Evolutionary conservation across 2,888 invertebrate species (phyloP), one percentile per base, ranked within the genome.

Genomic region (Crioceris asparagi): DNA sequence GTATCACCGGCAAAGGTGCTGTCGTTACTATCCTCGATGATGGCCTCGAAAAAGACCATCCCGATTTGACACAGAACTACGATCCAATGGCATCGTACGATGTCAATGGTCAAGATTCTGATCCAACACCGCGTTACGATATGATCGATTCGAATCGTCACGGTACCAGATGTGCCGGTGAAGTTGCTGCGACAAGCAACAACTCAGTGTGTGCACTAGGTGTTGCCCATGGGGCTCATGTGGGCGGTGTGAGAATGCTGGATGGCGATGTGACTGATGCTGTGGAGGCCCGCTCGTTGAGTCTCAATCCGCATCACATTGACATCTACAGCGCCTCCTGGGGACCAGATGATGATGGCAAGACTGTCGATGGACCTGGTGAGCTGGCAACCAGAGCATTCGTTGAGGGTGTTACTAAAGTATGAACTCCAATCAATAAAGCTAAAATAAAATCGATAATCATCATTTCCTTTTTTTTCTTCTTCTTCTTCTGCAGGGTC

Each of bases 191-290:
- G 2, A 84, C 88, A 17, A 93, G 91, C 35, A 94, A 97, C 66
- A 98, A 98, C 68, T 82, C 86, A 17, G 74, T 93, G 21, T 98
- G 98, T 64, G 90, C 92, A 29, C 88, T 97, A 5, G 98, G 97
- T 14, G 87, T 98, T 27, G 97, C 98, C 0, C 94, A 79, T 60
- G 87, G 90, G 35, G 93, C 97, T 32, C 84, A 83, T 55, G 27
- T 27, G 4, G 64, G 62, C 18, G 91, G 96, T 48, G 94, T 96
- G n/a, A 75, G 94, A 31, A 96, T 96, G 94, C 65, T 97, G 54
- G 94, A 96, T 57, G 96, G 96, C 18, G 93, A 97, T 64, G 97
- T 98, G 37, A 98, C 97, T 1, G 98, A 98, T 64, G 93, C 93
- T 0, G 96, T 98, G 7, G 98, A 98, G 67, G 96, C 97, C 2